Conservation (phyloP, 64 coral and sea anemone genomes). For the Trachythela sp. region DNA sequence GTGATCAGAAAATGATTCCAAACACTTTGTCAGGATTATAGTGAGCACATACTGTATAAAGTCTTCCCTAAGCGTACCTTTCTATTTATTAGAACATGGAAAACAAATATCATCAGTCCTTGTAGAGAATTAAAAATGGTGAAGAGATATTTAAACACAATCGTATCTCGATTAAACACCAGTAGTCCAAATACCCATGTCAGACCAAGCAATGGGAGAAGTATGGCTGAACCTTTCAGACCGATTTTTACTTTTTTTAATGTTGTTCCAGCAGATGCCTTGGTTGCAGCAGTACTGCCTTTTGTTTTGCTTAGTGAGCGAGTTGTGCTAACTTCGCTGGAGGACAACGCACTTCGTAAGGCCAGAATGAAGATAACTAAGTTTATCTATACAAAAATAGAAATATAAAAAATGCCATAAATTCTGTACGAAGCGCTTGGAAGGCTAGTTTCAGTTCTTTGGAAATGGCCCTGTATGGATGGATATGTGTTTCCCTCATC, state of each 20-base stretch:
- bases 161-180: neutral
- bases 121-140: conserved; percentile 6
- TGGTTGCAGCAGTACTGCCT: neutral
- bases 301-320: neutral
- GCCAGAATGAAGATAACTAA: neutral
- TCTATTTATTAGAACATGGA: neutral
- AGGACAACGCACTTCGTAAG: neutral
- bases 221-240: neutral
- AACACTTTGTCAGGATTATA: too few species aligned
- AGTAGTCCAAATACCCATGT: conserved; percentile 11
- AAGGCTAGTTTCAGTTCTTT: neutral
- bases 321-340: neutral
- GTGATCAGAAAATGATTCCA: too few species aligned
- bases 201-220: neutral
- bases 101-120: neutral
- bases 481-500: too few species aligned
- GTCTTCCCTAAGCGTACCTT: neutral
- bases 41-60: too few species aligned
- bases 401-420: neutral
- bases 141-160: conserved; percentile 11
- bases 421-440: neutral
- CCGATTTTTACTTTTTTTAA: neutral
- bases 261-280: neutral
- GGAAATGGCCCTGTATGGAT: too few species aligned
- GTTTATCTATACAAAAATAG: neutral